Conservation (phyloP, 2,113 vertebrate genomes). For the Neomonachus schauinslandi region DNA sequence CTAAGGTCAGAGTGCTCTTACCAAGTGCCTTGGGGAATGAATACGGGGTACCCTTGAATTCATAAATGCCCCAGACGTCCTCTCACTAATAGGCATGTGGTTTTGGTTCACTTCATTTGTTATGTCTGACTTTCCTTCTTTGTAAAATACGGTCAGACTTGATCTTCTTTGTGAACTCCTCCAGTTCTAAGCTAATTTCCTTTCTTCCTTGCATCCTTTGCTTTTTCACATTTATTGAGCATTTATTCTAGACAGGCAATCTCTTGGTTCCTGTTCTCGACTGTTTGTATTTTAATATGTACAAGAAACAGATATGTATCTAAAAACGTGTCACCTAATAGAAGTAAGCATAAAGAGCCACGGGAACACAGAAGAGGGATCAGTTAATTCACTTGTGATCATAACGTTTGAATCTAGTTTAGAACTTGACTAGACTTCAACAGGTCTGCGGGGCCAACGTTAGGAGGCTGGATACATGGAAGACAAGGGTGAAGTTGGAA, state of each 20-base stretch:
- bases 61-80: not conserved
- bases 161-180: not conserved
- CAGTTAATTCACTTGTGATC: not conserved
- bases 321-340: not conserved
- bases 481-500: not conserved
- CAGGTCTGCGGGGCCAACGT: not conserved
- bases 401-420: not conserved
- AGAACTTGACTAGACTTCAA: not conserved
- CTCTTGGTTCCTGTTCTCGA: not conserved
- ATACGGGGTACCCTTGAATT: not conserved
- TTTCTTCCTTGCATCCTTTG: not conserved
- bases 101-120: not conserved
- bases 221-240: not conserved
- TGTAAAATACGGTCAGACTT: conserved; percentile 15
- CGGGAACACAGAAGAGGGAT: not conserved
- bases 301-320: not conserved
- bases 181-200: not conserved
- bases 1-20: not conserved
- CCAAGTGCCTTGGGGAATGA: not conserved
- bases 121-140: not conserved
- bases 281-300: not conserved
- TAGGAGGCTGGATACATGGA: not conserved
- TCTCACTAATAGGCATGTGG: not conserved
- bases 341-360: not conserved
- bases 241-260: not conserved